Evolutionary conservation across 2,797 vertebrate genomes (phyloP).

Genomic region (Aulostomus chinensis): DNA sequence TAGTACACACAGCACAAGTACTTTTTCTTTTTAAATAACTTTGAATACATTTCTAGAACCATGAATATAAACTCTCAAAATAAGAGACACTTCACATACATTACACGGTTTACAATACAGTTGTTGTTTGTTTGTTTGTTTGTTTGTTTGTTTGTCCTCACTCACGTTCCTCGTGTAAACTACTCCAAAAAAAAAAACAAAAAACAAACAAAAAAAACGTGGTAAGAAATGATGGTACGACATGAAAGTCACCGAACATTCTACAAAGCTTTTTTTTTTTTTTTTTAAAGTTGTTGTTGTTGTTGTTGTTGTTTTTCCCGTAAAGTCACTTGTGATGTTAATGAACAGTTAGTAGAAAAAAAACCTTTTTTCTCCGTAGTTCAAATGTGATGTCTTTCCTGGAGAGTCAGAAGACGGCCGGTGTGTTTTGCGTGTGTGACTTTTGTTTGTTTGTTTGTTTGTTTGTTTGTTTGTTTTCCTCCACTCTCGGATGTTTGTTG

Average conservation of each 20-base stretch:
- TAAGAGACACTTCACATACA: slow-evolving; percentile 78
- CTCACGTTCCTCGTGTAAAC: slow-evolving; percentile 77
- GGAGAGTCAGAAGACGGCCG: slow-evolving; percentile 37
- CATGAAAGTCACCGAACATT: slow-evolving; percentile 72
- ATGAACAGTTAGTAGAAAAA: slow-evolving; percentile 19
- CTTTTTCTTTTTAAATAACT: slow-evolving; percentile 73
- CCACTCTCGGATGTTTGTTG: slow-evolving; percentile 63
- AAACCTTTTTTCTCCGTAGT: too few species aligned
- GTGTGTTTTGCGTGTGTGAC: slow-evolving; percentile 34
- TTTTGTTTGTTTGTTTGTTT: too few species aligned
- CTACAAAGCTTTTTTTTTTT: slow-evolving; percentile 64
- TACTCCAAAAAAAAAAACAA: too few species aligned
- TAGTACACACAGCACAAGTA: slow-evolving; percentile 69
- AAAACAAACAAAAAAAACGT: too few species aligned
- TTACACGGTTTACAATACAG: slow-evolving; percentile 75
- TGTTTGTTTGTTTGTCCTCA: slow-evolving; percentile 25
- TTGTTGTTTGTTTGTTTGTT: slow-evolving; percentile 29
- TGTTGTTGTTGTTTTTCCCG: too few species aligned
- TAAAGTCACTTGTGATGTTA: slow-evolving; percentile 71
- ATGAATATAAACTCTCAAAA: slow-evolving; percentile 74
- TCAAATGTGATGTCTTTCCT: slow-evolving; percentile 28
- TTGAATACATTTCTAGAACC: slow-evolving; percentile 75
- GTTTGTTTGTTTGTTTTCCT: too few species aligned
- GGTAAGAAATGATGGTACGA: slow-evolving; percentile 66
- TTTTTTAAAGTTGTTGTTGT: too few species aligned